Conservation (phyloP, 2,888 invertebrate species). For the Volucella zonaria region DNA sequence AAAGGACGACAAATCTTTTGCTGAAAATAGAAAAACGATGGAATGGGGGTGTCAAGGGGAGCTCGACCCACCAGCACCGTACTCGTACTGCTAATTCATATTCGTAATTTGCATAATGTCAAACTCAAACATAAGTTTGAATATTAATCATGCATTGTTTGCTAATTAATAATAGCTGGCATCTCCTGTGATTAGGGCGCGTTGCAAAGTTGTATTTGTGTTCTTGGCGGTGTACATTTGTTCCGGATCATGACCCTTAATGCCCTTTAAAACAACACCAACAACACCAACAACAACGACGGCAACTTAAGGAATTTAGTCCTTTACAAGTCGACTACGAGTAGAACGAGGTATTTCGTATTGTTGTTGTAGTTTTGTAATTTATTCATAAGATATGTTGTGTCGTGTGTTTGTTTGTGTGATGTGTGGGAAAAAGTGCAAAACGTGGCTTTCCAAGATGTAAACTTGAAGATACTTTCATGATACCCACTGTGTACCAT, state of each 20-base stretch:
- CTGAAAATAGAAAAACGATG: too few relatives aligned
- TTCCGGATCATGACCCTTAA: constrained; percentile 46
- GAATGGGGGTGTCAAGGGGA: too few relatives aligned
- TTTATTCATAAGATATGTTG: background rate
- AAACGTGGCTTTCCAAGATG: constrained; percentile 42
- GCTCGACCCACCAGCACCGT: too few relatives aligned
- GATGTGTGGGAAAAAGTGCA: constrained; percentile 38
- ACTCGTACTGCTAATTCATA: background rate
- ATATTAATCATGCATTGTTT: constrained; percentile 72
- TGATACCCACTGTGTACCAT: constrained; percentile 6
- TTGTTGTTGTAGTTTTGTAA: too few relatives aligned
- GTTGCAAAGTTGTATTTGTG: constrained; percentile 17
- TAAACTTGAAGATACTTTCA: constrained; percentile 7
- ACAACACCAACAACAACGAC: constrained; percentile 17
- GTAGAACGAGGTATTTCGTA: too few relatives aligned
- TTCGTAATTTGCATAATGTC: constrained; percentile 69
- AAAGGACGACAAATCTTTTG: background rate
- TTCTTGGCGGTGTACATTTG: constrained; percentile 26
- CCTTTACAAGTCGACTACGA: too few relatives aligned
- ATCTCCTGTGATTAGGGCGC: constrained; percentile 54
- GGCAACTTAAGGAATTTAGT: background rate
- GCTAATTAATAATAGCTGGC: constrained; percentile 62
- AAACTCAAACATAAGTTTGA: constrained; percentile 69
- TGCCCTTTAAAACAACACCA: constrained; percentile 18
- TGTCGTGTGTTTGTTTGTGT: constrained; percentile 34